These are phyloP conservation scores for Nebria salina DNA, from an alignment of 2,888 invertebrate genomes.

Conservation along the genomic window DNA sequence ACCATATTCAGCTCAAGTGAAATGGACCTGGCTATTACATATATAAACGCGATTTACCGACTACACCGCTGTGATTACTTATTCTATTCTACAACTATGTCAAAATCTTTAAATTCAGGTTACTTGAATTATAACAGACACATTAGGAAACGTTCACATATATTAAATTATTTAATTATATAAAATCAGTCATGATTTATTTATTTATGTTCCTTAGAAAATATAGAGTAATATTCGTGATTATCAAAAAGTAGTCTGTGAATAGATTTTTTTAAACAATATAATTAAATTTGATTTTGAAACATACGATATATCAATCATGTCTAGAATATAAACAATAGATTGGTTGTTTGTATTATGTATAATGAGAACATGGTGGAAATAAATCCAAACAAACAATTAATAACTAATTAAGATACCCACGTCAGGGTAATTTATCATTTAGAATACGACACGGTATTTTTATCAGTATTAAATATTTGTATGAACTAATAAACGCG, in stretches of 20 bases:
- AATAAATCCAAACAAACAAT: conserved; percentile 44
- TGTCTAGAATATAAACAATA: conserved; percentile 32
- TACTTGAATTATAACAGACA: conserved; percentile 11
- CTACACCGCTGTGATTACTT: conserved; percentile 23
- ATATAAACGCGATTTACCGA: conserved; percentile 39
- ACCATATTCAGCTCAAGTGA: conserved; percentile 30
- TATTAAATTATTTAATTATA: not conserved
- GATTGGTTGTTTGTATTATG: conserved; percentile 5
- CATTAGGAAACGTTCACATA: conserved; percentile 16
- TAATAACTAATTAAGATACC: conserved; percentile 45
- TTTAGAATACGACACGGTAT: conserved; percentile 20
- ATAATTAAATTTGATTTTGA: conserved; percentile 10
- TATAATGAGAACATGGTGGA: conserved; percentile 25
- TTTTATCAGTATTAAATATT: conserved; percentile 21
- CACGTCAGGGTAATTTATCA: conserved; percentile 36
- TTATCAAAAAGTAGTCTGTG: no score
- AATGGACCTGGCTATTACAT: conserved; percentile 31
- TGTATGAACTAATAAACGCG: conserved; percentile 8
- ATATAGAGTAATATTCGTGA: no score
- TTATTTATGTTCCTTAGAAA: no score
- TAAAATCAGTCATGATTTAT: no score
- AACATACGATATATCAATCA: conserved; percentile 27
- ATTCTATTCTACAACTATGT: conserved; percentile 25
- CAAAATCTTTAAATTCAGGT: conserved; percentile 29
- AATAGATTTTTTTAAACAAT: not conserved